Base-by-base conservation (phyloP, 2,797 vertebrate species). In the Falco berigora region DNA sequence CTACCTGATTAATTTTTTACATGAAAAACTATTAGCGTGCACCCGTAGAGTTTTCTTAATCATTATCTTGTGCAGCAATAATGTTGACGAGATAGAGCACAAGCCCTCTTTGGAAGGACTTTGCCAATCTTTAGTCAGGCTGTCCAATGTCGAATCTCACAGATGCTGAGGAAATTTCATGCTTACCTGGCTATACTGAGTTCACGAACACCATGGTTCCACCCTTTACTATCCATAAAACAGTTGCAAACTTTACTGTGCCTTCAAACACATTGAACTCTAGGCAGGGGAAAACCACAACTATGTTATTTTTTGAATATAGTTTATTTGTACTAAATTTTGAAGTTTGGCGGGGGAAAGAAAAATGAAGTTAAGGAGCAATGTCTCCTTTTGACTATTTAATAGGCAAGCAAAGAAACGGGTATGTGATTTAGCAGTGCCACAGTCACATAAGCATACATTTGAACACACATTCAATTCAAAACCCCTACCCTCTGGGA, bases 401-500 rank as follows among this genome's bases (percentile, higher is more conserved):
- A 77, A 67, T 44, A 74, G 27, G 36, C 67, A 79, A 87, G 69
- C 73, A 93, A 3, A 58, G 28, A 67, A 75, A 73, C 0, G 19
- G 49, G 56, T 38, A 47, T 55, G 58, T 76, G 74, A 90, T 71
- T 88, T 79, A 85, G 56, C 72, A 59, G 38, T 32, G 67, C 25
- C 56, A 47, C 3, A 42, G 71, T 95, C 96, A 95, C 28, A 77
- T 88, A 95, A 94, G 73, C n/a, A 56, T 22, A 73, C 40, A 90
- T 84, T 56, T 76, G 52, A 95, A 88, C 56, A 61, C 52, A 27
- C 32, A 42, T 74, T 24, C 47, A 63, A 64, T 67, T 87, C 88
- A 92, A 95, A 95, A 66, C 24, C 47, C 46, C 56, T 55, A 46
- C 82, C 94, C 86, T 87, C 77, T 91, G 88, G 87, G 88, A 95